phyloP scores from a whole-genome alignment of 1,140 invertebrate genomes.

The Teleopsis dalmanni region DNA sequence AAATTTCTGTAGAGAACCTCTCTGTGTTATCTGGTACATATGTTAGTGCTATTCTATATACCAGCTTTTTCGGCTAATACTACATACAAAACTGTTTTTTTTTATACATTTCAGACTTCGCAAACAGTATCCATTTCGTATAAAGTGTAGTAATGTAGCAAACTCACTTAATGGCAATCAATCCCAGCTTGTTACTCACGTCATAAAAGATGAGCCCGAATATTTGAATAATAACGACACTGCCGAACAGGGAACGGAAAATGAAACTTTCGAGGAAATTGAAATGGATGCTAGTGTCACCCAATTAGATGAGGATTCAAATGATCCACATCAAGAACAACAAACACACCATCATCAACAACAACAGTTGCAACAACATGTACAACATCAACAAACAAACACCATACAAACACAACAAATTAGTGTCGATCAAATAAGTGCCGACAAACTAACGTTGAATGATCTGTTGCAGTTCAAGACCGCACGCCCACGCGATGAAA shows the following conservation, averaged over 20 bases:
- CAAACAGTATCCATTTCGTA: constrained; percentile 38
- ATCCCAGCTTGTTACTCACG: constrained; percentile 12
- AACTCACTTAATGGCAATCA: constrained; percentile 11
- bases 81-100: background rate
- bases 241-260: constrained; percentile 30
- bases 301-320: constrained; percentile 33
- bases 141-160: background rate
- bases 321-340: constrained; percentile 26
- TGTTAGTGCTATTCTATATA: too few species aligned
- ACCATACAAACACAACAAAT: constrained; percentile 27
- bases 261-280: constrained; percentile 36
- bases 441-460: constrained; percentile 35
- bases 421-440: constrained; percentile 36
- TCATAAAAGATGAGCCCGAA: constrained; percentile 36
- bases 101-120: constrained; percentile 22
- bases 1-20: too few species aligned
- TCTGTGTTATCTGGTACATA: too few species aligned
- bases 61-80: too few species aligned
- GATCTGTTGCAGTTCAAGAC: constrained; percentile 39
- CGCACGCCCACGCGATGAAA: constrained; percentile 33
- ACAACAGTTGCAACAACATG: constrained; percentile 10
- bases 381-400: constrained; percentile 18
- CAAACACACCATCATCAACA: constrained; percentile 24
- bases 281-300: constrained; percentile 34
- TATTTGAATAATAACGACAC: constrained; percentile 29